A percentile compares a stretch with the other conserved stretches of the same genome.
phyloP scores from a whole-genome alignment of 2,797 vertebrate genomes.

The Bucorvus abyssinicus region DNA sequence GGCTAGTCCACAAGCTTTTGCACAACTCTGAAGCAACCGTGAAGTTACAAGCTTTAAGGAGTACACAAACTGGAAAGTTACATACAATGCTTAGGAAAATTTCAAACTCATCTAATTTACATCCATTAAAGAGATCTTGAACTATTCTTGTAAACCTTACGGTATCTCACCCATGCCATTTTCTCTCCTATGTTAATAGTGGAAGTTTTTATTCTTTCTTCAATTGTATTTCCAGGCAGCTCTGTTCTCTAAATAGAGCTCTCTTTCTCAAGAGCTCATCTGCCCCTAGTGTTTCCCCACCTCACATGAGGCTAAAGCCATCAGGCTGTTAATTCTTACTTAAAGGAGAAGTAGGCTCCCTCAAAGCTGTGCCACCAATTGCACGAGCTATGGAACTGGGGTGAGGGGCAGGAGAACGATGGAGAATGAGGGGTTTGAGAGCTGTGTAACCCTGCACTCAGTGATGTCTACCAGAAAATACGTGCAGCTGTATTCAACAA shows the following conservation, averaged over 20 bases:
- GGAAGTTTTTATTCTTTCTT: neutral
- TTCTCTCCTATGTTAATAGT: neutral
- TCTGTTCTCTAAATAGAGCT: neutral
- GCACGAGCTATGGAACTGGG: fast-evolving
- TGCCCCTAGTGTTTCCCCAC: neutral
- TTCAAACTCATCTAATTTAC: neutral
- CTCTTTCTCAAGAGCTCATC: neutral
- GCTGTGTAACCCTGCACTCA: neutral
- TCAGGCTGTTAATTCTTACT: neutral
- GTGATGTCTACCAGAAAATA: neutral
- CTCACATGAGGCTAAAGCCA: neutral
- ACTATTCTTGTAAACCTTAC: neutral
- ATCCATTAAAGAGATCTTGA: neutral
- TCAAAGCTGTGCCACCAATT: neutral
- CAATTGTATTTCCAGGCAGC: neutral
- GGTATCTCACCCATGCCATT: neutral
- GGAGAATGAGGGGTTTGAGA: neutral
- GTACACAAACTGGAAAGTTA: neutral
- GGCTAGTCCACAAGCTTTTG: neutral
- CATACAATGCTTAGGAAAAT: neutral
- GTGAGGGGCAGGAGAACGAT: neutral
- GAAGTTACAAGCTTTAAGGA: neutral
- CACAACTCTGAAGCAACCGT: neutral
- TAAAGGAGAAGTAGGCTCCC: neutral
- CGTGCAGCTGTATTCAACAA: neutral